phyloP scores from a whole-genome alignment of 2,113 vertebrate genomes.

The Poeciliopsis prolifica region DNA sequence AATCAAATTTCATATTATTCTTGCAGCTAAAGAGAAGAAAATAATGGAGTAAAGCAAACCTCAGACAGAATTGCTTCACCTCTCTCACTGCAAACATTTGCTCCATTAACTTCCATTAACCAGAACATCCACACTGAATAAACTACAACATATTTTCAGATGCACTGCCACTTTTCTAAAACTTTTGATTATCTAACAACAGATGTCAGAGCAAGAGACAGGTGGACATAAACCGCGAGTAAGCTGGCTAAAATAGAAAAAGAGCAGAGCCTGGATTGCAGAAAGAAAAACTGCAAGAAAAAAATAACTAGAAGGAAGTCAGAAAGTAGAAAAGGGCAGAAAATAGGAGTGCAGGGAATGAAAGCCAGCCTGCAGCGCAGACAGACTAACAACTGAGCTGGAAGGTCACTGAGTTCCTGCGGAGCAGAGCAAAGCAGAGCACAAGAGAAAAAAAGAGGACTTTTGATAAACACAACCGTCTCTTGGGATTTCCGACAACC shows the following conservation, averaged over 20 bases:
- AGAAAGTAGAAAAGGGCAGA: constrained; percentile 40
- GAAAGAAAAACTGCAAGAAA: constrained; percentile 13
- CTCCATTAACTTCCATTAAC: background rate
- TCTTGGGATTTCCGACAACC: constrained; percentile 26
- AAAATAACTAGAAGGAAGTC: constrained; percentile 30
- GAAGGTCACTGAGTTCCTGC: constrained; percentile 79
- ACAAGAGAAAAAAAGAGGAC: constrained; percentile 1
- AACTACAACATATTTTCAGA: constrained; percentile 44
- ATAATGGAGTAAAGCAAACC: background rate
- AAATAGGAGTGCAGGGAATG: constrained; percentile 55
- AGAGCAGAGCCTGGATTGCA: constrained; percentile 2
- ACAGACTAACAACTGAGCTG: constrained; percentile 69
- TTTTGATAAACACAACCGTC: constrained; percentile 68
- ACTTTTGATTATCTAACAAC: background rate
- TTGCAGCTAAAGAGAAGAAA: too few species aligned
- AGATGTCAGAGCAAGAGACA: constrained; percentile 8
- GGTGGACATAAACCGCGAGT: background rate
- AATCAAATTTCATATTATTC: background rate
- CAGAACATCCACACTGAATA: constrained; percentile 18
- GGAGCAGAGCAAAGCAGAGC: constrained; percentile 47
- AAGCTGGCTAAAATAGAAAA: background rate
- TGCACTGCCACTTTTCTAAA: background rate
- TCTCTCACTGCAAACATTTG: background rate
- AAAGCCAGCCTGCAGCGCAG: constrained; percentile 67
- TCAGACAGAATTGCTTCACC: background rate